These are phyloP conservation scores for Anseranas semipalmata DNA, from an alignment of 2,113 vertebrate genomes.

Conservation along the genomic window DNA sequence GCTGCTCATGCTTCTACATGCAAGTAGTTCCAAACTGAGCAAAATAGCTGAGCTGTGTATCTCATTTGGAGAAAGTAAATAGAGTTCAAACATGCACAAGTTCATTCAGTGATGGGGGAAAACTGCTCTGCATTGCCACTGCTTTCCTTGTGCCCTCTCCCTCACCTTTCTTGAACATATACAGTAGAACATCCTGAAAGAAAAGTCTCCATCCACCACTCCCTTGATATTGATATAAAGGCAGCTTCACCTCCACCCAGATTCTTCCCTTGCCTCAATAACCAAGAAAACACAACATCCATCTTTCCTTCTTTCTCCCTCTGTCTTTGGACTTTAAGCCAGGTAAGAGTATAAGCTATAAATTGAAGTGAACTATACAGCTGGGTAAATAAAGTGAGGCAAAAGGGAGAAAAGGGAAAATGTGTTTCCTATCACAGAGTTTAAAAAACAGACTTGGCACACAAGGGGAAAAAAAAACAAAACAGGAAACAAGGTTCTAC, in stretches of 20 bases:
- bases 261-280: slow-evolving; percentile 69
- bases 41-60: neutral
- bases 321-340: slow-evolving; percentile 71
- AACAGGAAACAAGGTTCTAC: slow-evolving; percentile 80
- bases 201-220: slow-evolving; percentile 20
- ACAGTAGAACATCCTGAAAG: slow-evolving; percentile 42
- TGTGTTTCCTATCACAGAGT: slow-evolving; percentile 77
- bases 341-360: slow-evolving; percentile 74
- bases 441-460: slow-evolving; percentile 76
- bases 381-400: slow-evolving; percentile 76
- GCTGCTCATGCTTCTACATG: neutral
- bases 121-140: neutral
- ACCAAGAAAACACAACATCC: slow-evolving; percentile 68
- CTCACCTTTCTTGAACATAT: slow-evolving; percentile 33
- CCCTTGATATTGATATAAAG: slow-evolving; percentile 60
- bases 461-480: slow-evolving; percentile 68
- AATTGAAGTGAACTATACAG: slow-evolving; percentile 75
- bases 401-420: slow-evolving; percentile 51
- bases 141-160: slow-evolving; percentile 4
- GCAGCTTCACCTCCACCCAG: slow-evolving; percentile 49
- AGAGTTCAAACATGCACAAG: neutral
- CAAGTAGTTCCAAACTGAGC: neutral
- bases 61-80: slow-evolving; percentile 13
- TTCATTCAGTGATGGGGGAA: neutral
- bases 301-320: slow-evolving; percentile 52